phyloP scores from a whole-genome alignment of 2,113 vertebrate genomes.

The Falcunculus frontatus region DNA sequence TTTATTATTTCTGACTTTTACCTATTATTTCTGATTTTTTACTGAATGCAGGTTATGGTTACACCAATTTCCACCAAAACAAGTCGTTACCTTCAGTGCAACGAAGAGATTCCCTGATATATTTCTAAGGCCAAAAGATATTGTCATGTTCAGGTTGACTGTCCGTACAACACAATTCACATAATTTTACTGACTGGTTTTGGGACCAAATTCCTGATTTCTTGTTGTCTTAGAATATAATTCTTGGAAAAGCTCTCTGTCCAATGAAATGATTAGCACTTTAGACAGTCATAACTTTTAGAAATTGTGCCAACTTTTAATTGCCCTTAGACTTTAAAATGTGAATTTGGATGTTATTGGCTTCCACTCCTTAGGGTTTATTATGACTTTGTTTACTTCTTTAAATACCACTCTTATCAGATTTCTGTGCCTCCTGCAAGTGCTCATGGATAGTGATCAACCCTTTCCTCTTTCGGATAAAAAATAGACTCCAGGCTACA shows the following conservation, averaged over 20 bases:
- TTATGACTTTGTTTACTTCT: neutral
- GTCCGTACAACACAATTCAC: rapidly evolving
- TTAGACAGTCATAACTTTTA: neutral
- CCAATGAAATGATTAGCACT: neutral
- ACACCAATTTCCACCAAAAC: neutral
- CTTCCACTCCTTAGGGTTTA: neutral
- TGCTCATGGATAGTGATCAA: neutral
- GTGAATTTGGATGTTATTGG: neutral
- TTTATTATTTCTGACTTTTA: neutral
- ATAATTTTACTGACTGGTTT: neutral
- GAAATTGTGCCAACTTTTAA: neutral
- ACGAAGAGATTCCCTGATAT: neutral
- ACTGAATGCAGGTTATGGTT: neutral
- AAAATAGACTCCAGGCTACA: neutral
- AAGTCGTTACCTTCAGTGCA: neutral
- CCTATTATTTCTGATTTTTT: neutral
- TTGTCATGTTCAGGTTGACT: neutral
- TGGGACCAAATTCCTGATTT: neutral
- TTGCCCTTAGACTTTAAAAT: neutral
- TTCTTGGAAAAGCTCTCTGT: neutral
- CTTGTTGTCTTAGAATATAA: neutral
- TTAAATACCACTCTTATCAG: neutral
- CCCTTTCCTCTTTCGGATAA: neutral
- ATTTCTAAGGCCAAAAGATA: neutral
- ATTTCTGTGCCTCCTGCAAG: neutral